Evolutionary conservation across 2,797 vertebrate species (phyloP), one percentile per base, ranked within the genome.

Genomic region (Setipinna tenuifilis): DNA sequence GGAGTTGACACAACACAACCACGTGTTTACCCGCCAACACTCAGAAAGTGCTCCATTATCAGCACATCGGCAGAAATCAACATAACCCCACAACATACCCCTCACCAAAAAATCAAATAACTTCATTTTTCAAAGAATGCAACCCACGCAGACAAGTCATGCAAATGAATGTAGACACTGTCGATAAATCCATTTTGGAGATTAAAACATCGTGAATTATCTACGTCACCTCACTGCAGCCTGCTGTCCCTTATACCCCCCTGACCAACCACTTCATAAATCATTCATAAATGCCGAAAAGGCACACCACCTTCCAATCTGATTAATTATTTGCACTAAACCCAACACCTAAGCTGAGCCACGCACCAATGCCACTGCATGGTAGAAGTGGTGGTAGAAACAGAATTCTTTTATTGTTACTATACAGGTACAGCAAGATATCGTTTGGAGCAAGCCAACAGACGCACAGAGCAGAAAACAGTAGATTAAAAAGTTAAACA

Each of bases 291-390:
- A 92, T 81, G 91, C 92, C 61, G 87, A 85, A 90, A 93, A 3
- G 0, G 91, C 71, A 12, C 54, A 54, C 68, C 82, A 85, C 71
- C 87, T 87, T 90, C 90, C 89, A 68, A 86, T 86, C 84, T 62
- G 68, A 92, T 95, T 50, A 91, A 93, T 92, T 87, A 94, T 92
- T 93, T 93, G 89, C 87, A 86, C 84, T 84, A 62, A 68, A 82
- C 78, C 85, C 83, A 87, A 87, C 62, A 54, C 84, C 58, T 46
- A 89, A 85, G 50, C n/a, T 19, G 5, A 12, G 71, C 71, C 71
- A 78, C 31, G 31, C 71, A 25, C 16, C 19, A 78, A 78, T 31
- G 19, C 14, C 19, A n/a, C n/a, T n/a, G n/a, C n/a, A n/a, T n/a
- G n/a, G n/a, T n/a, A 21, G 3, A 3, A 21, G 17, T 59, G 58